These are phyloP conservation scores for Drosophila sechellia DNA, from an alignment of 1,140 invertebrate genomes.

Conservation along the genomic window DNA sequence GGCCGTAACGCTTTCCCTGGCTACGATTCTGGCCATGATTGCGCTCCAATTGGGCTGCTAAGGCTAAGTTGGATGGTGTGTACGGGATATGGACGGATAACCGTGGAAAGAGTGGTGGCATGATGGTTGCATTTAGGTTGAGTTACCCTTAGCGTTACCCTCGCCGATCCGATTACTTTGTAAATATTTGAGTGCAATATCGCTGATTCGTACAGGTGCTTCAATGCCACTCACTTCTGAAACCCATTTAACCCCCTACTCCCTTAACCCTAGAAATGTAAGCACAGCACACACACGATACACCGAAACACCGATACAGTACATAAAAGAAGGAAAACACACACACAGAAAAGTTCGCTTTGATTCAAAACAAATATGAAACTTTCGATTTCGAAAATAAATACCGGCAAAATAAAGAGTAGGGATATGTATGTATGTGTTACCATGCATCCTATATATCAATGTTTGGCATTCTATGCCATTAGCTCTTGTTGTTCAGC, in stretches of 20 bases:
- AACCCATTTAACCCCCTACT: constrained; percentile 3
- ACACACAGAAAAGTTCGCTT: constrained; percentile 32
- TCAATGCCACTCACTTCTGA: constrained; percentile 11
- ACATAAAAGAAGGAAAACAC: neutral
- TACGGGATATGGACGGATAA: neutral
- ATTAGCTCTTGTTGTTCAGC: constrained; percentile 27
- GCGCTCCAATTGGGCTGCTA: constrained; percentile 39
- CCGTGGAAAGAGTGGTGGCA: constrained; percentile 16
- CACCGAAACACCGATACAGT: constrained; percentile 4
- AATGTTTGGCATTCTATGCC: constrained; percentile 11
- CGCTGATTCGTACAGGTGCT: constrained; percentile 30
- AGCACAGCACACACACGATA: constrained; percentile 24
- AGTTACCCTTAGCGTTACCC: constrained; percentile 64
- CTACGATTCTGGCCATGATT: constrained; percentile 25
- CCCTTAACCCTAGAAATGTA: constrained; percentile 55
- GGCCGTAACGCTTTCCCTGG: constrained; percentile 48
- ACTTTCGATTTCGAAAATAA: constrained; percentile 39
- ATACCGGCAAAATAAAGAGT: constrained; percentile 4
- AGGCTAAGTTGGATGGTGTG: constrained; percentile 4
- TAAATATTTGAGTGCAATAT: constrained; percentile 70
- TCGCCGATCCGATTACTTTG: constrained; percentile 66
- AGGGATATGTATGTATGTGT: neutral
- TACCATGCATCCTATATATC: constrained; percentile 24
- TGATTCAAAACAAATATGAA: constrained; percentile 49
- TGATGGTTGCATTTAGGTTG: constrained; percentile 75